Evolutionary conservation across 1,140 invertebrate genomes (phyloP).

Genomic region (Myzus persicae): DNA sequence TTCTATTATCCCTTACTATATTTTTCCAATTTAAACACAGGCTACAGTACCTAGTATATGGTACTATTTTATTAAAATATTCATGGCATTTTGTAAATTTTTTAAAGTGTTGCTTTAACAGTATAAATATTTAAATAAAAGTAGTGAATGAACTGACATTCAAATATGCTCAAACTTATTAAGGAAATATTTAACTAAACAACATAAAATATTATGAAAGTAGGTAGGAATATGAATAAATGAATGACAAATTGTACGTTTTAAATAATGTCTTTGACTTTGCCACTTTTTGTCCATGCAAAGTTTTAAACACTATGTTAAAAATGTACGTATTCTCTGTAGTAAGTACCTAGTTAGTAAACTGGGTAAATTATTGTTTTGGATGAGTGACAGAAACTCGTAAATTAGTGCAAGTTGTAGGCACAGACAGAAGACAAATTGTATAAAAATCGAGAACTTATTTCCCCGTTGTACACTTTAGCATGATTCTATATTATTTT

Average conservation of each 20-base stretch:
- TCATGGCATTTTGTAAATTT: not conserved
- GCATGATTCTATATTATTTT: not conserved
- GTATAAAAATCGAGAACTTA: not conserved
- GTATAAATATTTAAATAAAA: no score
- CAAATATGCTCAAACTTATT: no score
- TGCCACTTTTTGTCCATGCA: not conserved
- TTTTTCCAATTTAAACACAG: not conserved
- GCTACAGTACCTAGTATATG: not conserved
- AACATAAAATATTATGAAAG: not conserved
- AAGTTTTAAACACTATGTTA: not conserved
- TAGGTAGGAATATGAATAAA: not conserved
- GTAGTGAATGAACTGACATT: no score
- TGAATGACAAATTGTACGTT: not conserved
- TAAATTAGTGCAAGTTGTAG: not conserved
- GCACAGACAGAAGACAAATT: not conserved
- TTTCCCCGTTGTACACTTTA: not conserved
- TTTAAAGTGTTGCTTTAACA: not conserved
- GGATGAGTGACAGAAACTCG: not conserved
- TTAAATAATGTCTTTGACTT: not conserved
- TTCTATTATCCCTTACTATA: not conserved
- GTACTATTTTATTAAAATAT: not conserved
- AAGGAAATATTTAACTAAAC: no score
- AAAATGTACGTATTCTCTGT: not conserved
- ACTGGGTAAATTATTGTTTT: not conserved
- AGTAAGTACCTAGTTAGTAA: not conserved